phyloP scores from a whole-genome alignment of 1,140 invertebrate genomes.

The Agrilus planipennis region DNA sequence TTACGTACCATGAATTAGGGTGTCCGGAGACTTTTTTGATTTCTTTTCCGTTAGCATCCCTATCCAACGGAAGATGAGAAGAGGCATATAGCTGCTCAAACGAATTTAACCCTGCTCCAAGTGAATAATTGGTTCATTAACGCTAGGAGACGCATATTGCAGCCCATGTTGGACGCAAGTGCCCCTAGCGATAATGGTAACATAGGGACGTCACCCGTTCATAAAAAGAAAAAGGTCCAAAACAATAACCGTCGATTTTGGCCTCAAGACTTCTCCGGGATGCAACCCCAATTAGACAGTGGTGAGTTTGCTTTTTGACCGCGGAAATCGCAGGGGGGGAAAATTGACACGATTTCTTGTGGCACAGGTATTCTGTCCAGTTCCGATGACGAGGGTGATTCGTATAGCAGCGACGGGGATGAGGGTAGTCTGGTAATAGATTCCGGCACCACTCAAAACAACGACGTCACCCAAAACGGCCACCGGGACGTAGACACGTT shows the following conservation, averaged over 20 bases:
- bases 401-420: conserved; percentile 32
- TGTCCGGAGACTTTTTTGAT: conserved; percentile 1
- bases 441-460: conserved; percentile 16
- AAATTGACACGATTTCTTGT: conserved; percentile 5
- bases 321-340: background rate
- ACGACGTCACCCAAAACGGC: conserved; percentile 25
- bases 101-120: conserved; percentile 70
- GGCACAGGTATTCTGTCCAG: conserved; percentile 30
- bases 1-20: background rate
- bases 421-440: conserved; percentile 31
- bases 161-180: conserved; percentile 75
- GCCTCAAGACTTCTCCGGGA: conserved; percentile 43
- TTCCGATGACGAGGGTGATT: conserved; percentile 33
- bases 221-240: conserved; percentile 30
- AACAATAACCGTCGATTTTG: conserved; percentile 45
- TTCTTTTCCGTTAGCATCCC: conserved; percentile 53
- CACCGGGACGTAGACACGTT: conserved; percentile 18
- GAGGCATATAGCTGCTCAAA: conserved; percentile 74
- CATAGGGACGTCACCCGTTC: conserved; percentile 26
- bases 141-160: conserved; percentile 80
- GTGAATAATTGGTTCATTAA: conserved; percentile 93
- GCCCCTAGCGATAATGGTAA: conserved; percentile 23
- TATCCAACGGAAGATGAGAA: conserved; percentile 92
- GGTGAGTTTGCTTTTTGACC: conserved; percentile 20
- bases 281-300: conserved; percentile 34